A percentile compares a stretch with the other conserved stretches of the same genome.
These are phyloP conservation scores for Octonoba sinensis DNA, from an alignment of 2,888 invertebrate genomes.

Conservation along the genomic window DNA sequence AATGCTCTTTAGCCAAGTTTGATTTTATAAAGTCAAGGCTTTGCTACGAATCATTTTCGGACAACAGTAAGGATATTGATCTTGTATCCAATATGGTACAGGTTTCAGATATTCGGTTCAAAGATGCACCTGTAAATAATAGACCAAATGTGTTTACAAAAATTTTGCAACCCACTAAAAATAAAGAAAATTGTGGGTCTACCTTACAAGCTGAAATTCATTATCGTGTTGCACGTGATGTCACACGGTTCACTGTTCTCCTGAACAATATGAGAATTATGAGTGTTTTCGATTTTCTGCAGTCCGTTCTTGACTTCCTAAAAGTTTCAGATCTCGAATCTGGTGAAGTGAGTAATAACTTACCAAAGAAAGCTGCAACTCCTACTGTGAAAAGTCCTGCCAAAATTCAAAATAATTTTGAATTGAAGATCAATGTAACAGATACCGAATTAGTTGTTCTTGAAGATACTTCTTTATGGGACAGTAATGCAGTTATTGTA, in stretches of 20 bases:
- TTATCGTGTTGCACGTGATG: conserved; percentile 76
- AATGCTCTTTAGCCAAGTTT: conserved; percentile 80
- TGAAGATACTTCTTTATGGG: conserved; percentile 87
- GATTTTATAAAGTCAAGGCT: conserved; percentile 92
- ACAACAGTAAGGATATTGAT: conserved; percentile 91
- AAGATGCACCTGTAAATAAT: conserved; percentile 73
- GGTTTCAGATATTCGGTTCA: conserved; percentile 80
- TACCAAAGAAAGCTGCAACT: background rate
- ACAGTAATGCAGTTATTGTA: conserved; percentile 94
- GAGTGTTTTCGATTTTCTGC: conserved; percentile 94
- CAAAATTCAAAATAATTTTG: conserved; percentile 75
- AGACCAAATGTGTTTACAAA: conserved; percentile 88
- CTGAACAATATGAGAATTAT: conserved; percentile 95
- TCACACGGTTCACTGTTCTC: conserved; percentile 86
- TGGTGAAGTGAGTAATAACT: background rate
- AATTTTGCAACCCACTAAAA: conserved; percentile 83
- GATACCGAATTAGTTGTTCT: conserved; percentile 95
- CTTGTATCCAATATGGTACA: conserved; percentile 91
- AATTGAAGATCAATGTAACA: conserved; percentile 92
- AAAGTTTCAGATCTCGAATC: conserved; percentile 6
- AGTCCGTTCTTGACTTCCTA: conserved; percentile 85
- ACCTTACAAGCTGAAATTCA: conserved; percentile 74
- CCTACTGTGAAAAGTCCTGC: conserved; percentile 63
- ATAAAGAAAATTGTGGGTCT: conserved; percentile 65
- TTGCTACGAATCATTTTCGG: conserved; percentile 87